phyloP scores from a whole-genome alignment of 2,113 vertebrate species.

The Saccopteryx bilineata region DNA sequence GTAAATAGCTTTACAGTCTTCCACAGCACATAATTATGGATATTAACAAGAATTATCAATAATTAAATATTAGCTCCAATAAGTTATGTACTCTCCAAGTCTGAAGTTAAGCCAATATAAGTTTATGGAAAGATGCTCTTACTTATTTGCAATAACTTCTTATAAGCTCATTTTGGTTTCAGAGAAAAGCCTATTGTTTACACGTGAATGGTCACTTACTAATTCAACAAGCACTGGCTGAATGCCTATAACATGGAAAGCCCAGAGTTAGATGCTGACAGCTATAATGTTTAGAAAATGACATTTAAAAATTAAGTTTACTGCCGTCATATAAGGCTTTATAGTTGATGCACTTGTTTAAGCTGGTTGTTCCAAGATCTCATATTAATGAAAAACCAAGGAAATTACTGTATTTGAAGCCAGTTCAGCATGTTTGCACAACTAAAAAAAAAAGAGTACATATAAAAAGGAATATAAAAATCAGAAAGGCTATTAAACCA shows the following conservation, averaged over 20 bases:
- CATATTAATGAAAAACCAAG: background rate
- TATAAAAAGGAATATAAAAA: constrained; percentile 8
- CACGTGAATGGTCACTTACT: background rate
- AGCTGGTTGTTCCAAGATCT: background rate
- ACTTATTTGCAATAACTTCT: background rate
- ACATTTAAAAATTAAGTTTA: background rate
- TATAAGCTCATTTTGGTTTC: background rate
- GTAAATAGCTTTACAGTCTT: background rate
- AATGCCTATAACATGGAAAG: background rate
- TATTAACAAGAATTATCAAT: constrained; percentile 31
- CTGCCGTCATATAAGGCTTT: background rate
- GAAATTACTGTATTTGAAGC: background rate
- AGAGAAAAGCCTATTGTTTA: background rate
- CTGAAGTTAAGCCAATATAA: constrained; percentile 5
- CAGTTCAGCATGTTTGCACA: background rate
- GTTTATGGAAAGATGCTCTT: constrained; percentile 2
- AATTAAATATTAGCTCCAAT: background rate
- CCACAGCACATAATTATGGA: background rate
- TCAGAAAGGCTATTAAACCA: constrained; percentile 9
- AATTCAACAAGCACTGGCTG: background rate
- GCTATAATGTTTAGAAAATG: background rate
- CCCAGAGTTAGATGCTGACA: background rate
- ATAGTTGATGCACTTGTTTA: background rate
- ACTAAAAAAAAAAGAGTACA: background rate
- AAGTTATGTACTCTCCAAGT: constrained; percentile 8